These are phyloP conservation scores for Choloepus hoffmanni DNA, from an alignment of 2,113 vertebrate species.

Conservation along the genomic window DNA sequence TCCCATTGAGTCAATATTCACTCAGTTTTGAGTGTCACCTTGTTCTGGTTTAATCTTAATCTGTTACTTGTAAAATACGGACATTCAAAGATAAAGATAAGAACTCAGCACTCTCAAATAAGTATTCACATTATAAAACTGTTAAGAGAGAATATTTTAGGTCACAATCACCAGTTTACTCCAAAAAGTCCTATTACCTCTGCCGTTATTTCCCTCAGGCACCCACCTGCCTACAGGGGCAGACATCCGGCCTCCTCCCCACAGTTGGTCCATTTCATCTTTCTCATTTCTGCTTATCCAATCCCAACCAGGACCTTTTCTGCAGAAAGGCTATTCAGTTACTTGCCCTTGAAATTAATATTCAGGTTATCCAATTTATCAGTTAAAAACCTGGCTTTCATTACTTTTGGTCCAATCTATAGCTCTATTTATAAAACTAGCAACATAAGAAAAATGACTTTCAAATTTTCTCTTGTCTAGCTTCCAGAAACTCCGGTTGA, in stretches of 20 bases:
- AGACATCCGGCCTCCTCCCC: background rate
- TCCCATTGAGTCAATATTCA: conserved; percentile 56
- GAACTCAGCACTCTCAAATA: background rate
- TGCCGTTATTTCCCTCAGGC: background rate
- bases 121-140: conserved; percentile 4
- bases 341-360: conserved; percentile 5
- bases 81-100: background rate
- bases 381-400: background rate
- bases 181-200: background rate
- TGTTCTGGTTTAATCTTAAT: conserved; percentile 74
- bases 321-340: conserved; percentile 9
- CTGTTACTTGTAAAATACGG: conserved; percentile 27
- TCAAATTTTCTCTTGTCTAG: conserved; percentile 51
- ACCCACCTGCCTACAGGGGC: background rate
- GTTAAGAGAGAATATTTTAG: background rate
- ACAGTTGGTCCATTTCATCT: background rate
- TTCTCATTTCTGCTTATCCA: background rate
- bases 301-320: background rate
- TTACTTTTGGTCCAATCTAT: conserved; percentile 24
- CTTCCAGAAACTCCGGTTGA: conserved; percentile 46
- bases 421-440: background rate
- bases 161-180: background rate
- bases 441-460: conserved; percentile 28
- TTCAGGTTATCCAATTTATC: background rate
- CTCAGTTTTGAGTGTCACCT: conserved; percentile 17